A percentile compares a stretch with the other conserved stretches of the same genome.
Evolutionary conservation across 1,140 invertebrate genomes (phyloP).

Genomic region (Psilanteris sp.): DNA sequence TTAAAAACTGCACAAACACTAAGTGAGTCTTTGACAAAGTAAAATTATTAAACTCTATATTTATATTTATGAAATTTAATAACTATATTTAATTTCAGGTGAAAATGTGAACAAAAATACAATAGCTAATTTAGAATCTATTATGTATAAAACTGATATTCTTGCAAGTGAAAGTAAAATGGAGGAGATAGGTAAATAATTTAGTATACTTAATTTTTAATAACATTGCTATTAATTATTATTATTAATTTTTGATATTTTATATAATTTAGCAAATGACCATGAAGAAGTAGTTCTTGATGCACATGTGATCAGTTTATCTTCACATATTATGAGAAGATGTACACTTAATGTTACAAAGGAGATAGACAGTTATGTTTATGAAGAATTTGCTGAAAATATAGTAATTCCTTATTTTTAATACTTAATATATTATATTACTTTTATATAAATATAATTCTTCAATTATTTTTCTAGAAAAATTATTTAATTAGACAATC

Average conservation of each 20-base stretch:
- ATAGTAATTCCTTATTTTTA: no score
- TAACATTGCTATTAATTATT: no score
- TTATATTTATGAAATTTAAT: no score
- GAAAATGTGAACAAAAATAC: constrained; percentile 51
- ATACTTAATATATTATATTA: no score
- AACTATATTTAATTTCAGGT: constrained; percentile 11
- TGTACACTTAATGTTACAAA: constrained; percentile 67
- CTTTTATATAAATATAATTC: no score
- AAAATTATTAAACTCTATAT: background rate
- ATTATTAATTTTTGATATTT: no score
- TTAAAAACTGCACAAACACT: constrained; percentile 31
- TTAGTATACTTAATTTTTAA: no score
- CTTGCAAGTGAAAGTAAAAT: background rate
- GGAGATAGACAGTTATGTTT: constrained; percentile 66
- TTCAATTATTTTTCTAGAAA: constrained; percentile 33
- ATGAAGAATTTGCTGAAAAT: constrained; percentile 68
- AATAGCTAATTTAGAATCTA: constrained; percentile 20
- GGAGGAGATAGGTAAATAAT: constrained; percentile 20
- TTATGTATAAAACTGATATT: constrained; percentile 47
- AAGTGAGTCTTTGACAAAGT: constrained; percentile 25
- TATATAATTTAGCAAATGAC: constrained; percentile 50
- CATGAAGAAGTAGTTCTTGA: constrained; percentile 73
- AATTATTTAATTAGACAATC: constrained; percentile 29
- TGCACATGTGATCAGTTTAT: constrained; percentile 71
- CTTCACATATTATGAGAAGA: constrained; percentile 70